phyloP scores from a whole-genome alignment of 92 coral and sea anemone species.

The Pocillopora meandrina region DNA sequence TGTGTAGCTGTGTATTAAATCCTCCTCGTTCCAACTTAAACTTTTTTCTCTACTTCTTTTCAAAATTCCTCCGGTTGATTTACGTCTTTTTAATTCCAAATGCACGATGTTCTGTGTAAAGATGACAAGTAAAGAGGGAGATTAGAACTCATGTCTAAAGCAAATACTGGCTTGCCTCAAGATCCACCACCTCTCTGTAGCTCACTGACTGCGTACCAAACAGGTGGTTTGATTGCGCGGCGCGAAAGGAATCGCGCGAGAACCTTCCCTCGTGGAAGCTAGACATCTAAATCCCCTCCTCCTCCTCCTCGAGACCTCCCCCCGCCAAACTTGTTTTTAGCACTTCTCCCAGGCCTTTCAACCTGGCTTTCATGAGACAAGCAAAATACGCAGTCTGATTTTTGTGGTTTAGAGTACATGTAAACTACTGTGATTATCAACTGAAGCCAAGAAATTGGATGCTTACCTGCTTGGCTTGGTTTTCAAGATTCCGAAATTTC shows the following conservation, averaged over 20 bases:
- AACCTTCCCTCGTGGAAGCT: too few species aligned
- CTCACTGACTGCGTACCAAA: too few species aligned
- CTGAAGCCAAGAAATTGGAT: not conserved
- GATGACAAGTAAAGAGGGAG: not conserved
- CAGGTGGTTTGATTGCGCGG: too few species aligned
- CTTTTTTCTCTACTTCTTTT: constrained; percentile 9
- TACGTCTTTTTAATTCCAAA: constrained; percentile 28
- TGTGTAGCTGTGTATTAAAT: not conserved
- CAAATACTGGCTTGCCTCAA: not conserved
- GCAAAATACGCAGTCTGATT: too few species aligned
- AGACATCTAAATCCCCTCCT: too few species aligned
- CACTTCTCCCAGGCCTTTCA: too few species aligned
- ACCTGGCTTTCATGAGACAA: too few species aligned
- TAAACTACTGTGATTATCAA: too few species aligned
- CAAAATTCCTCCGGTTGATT: constrained; percentile 43
- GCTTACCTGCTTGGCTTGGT: constrained; percentile 59
- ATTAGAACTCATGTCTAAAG: not conserved
- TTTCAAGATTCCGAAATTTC: constrained; percentile 64
- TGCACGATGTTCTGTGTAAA: constrained; percentile 22
- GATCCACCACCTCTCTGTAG: not conserved
- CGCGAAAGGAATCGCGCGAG: too few species aligned
- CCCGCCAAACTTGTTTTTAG: too few species aligned
- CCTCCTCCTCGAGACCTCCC: too few species aligned
- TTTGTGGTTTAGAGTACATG: not conserved
- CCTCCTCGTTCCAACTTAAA: constrained; percentile 4